Conservation (phyloP, 2,888 invertebrate species). For the Lithophane semibrunnea region DNA sequence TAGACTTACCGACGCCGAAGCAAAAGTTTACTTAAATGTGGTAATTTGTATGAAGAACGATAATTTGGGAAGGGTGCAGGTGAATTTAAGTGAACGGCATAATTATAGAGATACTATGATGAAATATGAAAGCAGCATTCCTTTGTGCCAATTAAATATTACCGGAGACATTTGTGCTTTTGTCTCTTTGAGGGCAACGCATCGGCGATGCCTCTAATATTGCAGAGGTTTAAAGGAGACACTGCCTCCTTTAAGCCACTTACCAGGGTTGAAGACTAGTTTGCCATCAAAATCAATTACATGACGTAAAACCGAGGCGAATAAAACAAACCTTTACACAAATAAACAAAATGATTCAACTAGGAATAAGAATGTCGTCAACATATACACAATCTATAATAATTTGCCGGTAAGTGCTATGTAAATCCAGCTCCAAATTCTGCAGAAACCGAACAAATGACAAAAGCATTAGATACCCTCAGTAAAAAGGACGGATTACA, state of each 20-base stretch:
- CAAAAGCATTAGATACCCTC: slow-evolving; percentile 27
- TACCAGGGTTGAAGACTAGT: neutral
- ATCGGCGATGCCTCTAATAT: neutral
- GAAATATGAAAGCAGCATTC: neutral
- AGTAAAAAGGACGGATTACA: slow-evolving; percentile 44
- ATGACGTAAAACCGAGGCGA: neutral
- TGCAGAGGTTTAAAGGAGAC: neutral
- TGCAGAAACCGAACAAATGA: slow-evolving; percentile 31
- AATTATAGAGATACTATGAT: neutral
- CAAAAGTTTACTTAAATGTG: neutral
- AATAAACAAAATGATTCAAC: neutral
- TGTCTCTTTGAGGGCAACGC: neutral
- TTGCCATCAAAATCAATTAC: neutral
- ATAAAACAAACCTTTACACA: neutral
- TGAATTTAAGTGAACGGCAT: neutral
- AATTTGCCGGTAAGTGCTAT: slow-evolving; percentile 18
- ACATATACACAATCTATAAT: neutral
- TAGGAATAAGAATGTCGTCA: neutral
- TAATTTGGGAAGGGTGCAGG: slow-evolving; percentile 1
- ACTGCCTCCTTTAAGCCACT: no score
- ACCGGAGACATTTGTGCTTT: neutral
- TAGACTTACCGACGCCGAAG: slow-evolving; percentile 17
- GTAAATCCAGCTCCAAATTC: slow-evolving; percentile 30
- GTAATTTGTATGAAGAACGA: slow-evolving; percentile 2
- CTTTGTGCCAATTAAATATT: neutral